Conservation (phyloP, 2,888 invertebrate species). For the Amphipoea oculea region DNA sequence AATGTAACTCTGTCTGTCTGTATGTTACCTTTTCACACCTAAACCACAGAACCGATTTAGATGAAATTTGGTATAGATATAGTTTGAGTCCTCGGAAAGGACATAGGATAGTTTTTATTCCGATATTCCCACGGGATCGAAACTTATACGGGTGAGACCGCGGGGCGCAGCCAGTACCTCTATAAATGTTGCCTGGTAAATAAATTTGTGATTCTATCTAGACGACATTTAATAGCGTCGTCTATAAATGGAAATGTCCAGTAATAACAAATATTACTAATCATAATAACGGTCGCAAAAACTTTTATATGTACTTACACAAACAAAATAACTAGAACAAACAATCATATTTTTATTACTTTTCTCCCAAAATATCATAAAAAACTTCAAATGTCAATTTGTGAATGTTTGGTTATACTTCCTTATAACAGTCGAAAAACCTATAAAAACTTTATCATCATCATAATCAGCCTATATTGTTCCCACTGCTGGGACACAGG, state of each 20-base stretch:
- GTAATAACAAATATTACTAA: not conserved
- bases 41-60: too few species aligned
- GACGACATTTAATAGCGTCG: not conserved
- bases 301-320: not conserved
- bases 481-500: too few species aligned
- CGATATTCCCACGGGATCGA: too few species aligned
- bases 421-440: conserved; percentile 16
- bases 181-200: too few species aligned
- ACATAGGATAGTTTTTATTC: too few species aligned
- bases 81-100: too few species aligned
- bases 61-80: too few species aligned
- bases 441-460: conserved; percentile 8
- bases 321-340: not conserved
- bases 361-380: conserved; percentile 23
- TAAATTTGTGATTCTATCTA: not conserved
- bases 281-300: not conserved
- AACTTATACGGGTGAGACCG: too few species aligned
- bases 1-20: too few species aligned
- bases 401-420: conserved; percentile 6
- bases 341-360: conserved; percentile 25
- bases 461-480: too few species aligned
- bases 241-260: not conserved
- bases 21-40: too few species aligned
- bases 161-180: too few species aligned
- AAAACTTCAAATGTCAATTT: conserved; percentile 48